These are phyloP conservation scores for Diarsia dahlii DNA, from an alignment of 2,888 invertebrate species.

Conservation along the genomic window DNA sequence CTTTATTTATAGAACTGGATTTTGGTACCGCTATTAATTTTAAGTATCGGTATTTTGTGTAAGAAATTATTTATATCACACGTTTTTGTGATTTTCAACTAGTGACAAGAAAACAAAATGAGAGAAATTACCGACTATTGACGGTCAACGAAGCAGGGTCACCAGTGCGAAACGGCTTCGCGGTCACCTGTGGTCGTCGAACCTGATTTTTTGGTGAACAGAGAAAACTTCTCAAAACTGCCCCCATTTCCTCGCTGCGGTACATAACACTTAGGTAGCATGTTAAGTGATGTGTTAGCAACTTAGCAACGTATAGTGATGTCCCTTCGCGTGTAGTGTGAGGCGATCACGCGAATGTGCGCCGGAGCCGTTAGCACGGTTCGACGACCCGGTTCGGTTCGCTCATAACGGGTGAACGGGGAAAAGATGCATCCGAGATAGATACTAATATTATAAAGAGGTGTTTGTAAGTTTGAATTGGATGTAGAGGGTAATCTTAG, in stretches of 20 bases:
- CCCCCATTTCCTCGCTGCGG: constrained; percentile 14
- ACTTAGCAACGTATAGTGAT: constrained; percentile 33
- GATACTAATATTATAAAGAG: not conserved
- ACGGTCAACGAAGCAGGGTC: not conserved
- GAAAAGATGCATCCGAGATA: constrained; percentile 54
- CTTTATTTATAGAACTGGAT: not conserved
- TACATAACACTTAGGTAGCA: constrained; percentile 18
- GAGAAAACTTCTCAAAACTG: constrained; percentile 15
- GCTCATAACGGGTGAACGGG: constrained; percentile 54
- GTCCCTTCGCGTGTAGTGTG: constrained; percentile 62
- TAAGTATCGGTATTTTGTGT: not conserved
- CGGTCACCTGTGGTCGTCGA: constrained; percentile 25
- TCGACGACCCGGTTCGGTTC: constrained; percentile 69
- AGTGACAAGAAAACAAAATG: constrained; percentile 1
- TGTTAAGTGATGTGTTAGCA: constrained; percentile 28
- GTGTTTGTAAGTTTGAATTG: not conserved
- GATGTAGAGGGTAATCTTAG: not conserved
- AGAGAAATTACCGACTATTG: not conserved
- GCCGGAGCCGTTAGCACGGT: constrained; percentile 67
- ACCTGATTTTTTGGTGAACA: constrained; percentile 17
- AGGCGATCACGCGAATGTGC: constrained; percentile 67
- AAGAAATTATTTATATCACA: not conserved
- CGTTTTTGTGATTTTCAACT: not conserved
- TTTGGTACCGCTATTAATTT: not conserved
- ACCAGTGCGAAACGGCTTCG: constrained; percentile 1